These are phyloP conservation scores for Porphyrio hochstetteri DNA, from an alignment of 2,113 vertebrate genomes.

Conservation along the genomic window DNA sequence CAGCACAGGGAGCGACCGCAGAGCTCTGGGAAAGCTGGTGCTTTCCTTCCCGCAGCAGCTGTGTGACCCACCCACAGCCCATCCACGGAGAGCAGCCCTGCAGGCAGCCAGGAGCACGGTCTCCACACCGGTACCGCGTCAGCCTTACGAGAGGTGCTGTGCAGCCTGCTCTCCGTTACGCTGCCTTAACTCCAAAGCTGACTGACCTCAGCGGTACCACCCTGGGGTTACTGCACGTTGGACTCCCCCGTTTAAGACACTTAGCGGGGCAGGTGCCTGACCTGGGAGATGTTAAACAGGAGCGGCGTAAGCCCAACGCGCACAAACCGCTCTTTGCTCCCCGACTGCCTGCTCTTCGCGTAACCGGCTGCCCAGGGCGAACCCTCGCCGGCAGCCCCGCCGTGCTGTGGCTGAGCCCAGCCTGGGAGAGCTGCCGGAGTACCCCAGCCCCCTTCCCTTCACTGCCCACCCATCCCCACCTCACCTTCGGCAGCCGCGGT, in stretches of 20 bases:
- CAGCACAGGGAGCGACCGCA: neutral
- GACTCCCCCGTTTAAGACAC: neutral
- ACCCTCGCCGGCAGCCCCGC: neutral
- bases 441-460: neutral
- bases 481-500: conserved; percentile 8
- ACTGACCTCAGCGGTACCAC: neutral
- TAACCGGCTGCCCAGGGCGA: neutral
- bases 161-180: neutral
- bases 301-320: neutral
- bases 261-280: neutral
- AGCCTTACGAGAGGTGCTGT: neutral
- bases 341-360: neutral
- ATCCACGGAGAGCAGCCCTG: neutral
- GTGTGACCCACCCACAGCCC: neutral
- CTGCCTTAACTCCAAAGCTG: neutral
- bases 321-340: neutral
- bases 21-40: neutral
- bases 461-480: neutral
- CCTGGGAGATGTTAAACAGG: neutral
- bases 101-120: rapidly evolving
- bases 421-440: neutral
- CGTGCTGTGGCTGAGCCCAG: neutral
- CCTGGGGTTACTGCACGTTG: rapidly evolving
- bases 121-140: neutral
- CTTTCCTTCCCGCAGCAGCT: neutral